Conservation (phyloP, 2,113 vertebrate species). For the Dicrurus megarhynchus region DNA sequence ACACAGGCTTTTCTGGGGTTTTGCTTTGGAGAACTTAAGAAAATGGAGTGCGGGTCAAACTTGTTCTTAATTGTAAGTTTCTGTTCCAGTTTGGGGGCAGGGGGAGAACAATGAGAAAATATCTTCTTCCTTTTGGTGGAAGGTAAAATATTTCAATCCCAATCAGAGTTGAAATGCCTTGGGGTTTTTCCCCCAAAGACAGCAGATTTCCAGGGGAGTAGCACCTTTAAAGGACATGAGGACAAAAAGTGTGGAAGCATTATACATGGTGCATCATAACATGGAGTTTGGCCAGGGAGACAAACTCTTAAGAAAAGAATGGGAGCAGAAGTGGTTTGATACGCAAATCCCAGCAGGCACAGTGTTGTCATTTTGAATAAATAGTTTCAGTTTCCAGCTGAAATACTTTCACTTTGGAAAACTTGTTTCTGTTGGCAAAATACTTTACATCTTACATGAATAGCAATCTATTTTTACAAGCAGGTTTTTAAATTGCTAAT, state of each 20-base stretch:
- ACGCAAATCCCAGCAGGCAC: neutral
- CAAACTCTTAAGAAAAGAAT: neutral
- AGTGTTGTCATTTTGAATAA: neutral
- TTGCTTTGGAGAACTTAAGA: neutral
- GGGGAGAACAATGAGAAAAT: neutral
- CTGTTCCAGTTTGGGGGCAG: neutral
- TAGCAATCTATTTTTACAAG: neutral
- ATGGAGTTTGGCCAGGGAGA: neutral
- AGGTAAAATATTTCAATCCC: neutral
- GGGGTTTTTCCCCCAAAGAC: fast-evolving
- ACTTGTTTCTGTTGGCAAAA: neutral
- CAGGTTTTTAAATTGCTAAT: neutral
- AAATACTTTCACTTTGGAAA: neutral
- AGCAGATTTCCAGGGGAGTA: neutral
- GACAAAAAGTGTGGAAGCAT: neutral
- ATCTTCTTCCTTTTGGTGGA: neutral
- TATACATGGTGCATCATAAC: neutral
- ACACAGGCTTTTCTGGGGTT: neutral
- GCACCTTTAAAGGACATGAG: neutral
- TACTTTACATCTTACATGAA: neutral
- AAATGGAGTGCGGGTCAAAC: fast-evolving
- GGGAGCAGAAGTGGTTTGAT: neutral
- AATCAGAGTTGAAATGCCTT: neutral
- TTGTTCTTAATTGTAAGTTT: neutral
- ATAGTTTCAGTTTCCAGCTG: neutral